These are phyloP conservation scores for Harpegnathos saltator DNA, from an alignment of 1,140 invertebrate genomes.

Conservation along the genomic window DNA sequence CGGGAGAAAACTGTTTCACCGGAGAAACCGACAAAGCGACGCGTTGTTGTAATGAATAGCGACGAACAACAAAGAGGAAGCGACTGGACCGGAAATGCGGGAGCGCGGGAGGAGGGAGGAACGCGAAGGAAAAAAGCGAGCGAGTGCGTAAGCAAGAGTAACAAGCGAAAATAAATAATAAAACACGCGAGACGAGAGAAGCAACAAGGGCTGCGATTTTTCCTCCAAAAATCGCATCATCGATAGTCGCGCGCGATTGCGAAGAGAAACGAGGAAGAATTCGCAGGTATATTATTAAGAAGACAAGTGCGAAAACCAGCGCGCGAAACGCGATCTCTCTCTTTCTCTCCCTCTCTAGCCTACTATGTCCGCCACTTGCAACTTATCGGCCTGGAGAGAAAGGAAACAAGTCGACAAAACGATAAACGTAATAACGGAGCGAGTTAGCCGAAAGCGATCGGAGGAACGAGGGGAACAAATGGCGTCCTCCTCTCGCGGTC, in stretches of 20 bases:
- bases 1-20: constrained; percentile 24
- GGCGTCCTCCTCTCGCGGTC: not conserved
- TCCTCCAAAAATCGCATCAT: too few relatives aligned
- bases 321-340: too few relatives aligned
- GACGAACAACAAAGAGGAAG: constrained; percentile 5
- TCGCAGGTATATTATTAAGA: too few relatives aligned
- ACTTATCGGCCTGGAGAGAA: too few relatives aligned
- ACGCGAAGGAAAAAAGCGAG: not conserved
- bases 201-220: not conserved
- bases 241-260: too few relatives aligned
- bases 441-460: constrained; percentile 1
- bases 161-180: not conserved
- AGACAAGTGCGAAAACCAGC: too few relatives aligned
- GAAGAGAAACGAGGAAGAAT: too few relatives aligned
- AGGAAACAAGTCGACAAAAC: not conserved
- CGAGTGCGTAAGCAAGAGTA: not conserved
- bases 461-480: not conserved
- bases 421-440: constrained; percentile 20
- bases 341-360: too few relatives aligned
- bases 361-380: too few relatives aligned
- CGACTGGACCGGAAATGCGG: not conserved
- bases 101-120: not conserved
- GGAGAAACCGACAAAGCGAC: constrained; percentile 31
- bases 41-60: constrained; percentile 42
- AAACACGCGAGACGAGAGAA: not conserved